Evolutionary conservation across 2,888 invertebrate genomes (phyloP).

Genomic region (Hydriomena furcata): DNA sequence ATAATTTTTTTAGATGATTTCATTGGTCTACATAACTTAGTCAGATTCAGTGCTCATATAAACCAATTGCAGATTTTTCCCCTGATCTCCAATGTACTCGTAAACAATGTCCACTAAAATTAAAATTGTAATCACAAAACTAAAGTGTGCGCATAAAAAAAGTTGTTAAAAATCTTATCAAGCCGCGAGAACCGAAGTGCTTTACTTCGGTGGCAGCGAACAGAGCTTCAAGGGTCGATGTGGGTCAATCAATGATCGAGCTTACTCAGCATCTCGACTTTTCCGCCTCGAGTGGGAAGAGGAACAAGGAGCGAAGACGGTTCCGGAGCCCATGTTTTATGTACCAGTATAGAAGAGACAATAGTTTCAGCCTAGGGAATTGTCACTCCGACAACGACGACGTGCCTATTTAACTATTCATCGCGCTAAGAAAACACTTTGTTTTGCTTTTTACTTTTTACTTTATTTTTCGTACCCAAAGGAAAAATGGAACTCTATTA

Average conservation of each 20-base stretch:
- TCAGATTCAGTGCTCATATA: background rate
- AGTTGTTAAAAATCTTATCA: background rate
- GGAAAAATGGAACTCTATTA: no score
- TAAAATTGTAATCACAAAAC: background rate
- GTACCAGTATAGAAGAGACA: background rate
- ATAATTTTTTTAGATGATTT: background rate
- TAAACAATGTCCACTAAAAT: background rate
- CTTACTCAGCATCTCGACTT: slow-evolving; percentile 22
- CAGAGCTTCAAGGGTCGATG: slow-evolving; percentile 10
- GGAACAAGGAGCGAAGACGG: background rate
- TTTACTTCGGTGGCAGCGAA: background rate
- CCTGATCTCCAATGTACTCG: background rate
- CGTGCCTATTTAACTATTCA: no score
- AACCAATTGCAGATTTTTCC: slow-evolving; percentile 1
- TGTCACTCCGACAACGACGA: no score
- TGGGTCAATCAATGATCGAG: slow-evolving; percentile 26
- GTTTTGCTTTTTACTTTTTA: no score
- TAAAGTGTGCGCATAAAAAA: background rate
- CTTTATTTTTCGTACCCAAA: no score
- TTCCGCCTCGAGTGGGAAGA: slow-evolving; percentile 3
- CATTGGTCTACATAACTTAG: slow-evolving; percentile 11
- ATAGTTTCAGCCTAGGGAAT: background rate
- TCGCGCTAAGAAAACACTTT: no score
- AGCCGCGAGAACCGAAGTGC: background rate
- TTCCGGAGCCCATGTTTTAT: background rate